Percentiles rank a stretch among this genome's conserved stretches.
Evolutionary conservation across 64 coral and sea anemone genomes (phyloP).

Genomic region (Pocillopora verrucosa): DNA sequence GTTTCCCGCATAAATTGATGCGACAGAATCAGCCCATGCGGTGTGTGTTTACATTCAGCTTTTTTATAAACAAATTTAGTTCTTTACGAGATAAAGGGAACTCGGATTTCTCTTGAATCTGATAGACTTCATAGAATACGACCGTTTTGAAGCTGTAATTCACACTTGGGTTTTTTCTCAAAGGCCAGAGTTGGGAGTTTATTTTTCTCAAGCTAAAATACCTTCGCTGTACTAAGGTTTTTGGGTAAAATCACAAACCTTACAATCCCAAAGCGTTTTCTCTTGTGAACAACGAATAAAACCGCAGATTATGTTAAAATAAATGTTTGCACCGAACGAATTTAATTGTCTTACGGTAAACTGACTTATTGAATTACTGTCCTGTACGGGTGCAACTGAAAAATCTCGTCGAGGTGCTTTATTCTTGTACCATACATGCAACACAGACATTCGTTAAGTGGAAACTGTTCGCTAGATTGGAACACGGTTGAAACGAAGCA

Average conservation of each 20-base stretch:
- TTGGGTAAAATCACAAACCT: no score
- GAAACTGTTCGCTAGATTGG: not conserved
- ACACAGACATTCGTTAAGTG: not conserved
- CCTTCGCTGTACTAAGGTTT: no score
- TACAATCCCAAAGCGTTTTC: no score
- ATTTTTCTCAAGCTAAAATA: not conserved
- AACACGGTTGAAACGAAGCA: not conserved
- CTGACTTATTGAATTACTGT: no score
- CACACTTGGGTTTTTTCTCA: not conserved
- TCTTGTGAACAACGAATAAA: no score
- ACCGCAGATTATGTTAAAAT: no score
- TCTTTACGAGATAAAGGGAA: not conserved
- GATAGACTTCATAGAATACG: not conserved
- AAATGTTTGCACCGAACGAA: no score
- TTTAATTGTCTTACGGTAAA: no score
- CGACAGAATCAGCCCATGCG: not conserved
- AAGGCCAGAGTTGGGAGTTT: not conserved
- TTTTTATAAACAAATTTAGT: slow-evolving; percentile 25
- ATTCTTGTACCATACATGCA: not conserved
- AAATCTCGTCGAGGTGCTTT: no score
- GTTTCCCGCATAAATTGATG: slow-evolving; percentile 21
- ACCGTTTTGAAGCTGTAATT: not conserved
- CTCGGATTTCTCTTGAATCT: not conserved
- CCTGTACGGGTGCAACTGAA: no score
- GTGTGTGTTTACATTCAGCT: not conserved